These are phyloP conservation scores for Antheraea mylitta DNA, from an alignment of 1,140 invertebrate genomes.

Conservation along the genomic window DNA sequence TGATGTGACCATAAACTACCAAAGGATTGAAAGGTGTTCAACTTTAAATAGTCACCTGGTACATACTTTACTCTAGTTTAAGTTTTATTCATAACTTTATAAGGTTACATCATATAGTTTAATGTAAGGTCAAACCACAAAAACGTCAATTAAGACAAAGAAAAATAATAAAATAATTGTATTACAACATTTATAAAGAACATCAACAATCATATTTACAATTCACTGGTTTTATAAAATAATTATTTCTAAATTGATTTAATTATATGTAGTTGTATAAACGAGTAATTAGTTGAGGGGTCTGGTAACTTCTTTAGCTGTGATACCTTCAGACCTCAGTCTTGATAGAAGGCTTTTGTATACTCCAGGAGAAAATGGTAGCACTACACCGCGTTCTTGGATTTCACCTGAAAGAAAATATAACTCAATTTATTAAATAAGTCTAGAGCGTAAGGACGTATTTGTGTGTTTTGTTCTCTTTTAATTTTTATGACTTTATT, in stretches of 20 bases:
- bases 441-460: not conserved
- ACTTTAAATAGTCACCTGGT: too few relatives aligned
- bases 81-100: too few relatives aligned
- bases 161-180: not conserved
- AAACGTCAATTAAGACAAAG: not conserved
- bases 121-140: too few relatives aligned
- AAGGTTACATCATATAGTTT: too few relatives aligned
- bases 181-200: conserved; percentile 1
- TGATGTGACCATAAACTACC: too few relatives aligned
- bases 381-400: conserved; percentile 93
- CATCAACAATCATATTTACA: conserved; percentile 12
- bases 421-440: not conserved
- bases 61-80: too few relatives aligned
- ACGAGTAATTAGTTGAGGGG: conserved; percentile 51
- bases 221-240: not conserved
- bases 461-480: not conserved
- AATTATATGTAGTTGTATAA: not conserved
- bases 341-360: conserved; percentile 94
- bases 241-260: conserved; percentile 8
- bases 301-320: conserved; percentile 83
- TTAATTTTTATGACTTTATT: not conserved
- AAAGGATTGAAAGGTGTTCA: too few relatives aligned
- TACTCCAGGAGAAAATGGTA: conserved; percentile 94
- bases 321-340: conserved; percentile 91
- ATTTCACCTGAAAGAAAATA: conserved; percentile 89